Base-by-base conservation (phyloP, 2,113 vertebrate genomes). In the Mesoclemmys tuberculata region DNA sequence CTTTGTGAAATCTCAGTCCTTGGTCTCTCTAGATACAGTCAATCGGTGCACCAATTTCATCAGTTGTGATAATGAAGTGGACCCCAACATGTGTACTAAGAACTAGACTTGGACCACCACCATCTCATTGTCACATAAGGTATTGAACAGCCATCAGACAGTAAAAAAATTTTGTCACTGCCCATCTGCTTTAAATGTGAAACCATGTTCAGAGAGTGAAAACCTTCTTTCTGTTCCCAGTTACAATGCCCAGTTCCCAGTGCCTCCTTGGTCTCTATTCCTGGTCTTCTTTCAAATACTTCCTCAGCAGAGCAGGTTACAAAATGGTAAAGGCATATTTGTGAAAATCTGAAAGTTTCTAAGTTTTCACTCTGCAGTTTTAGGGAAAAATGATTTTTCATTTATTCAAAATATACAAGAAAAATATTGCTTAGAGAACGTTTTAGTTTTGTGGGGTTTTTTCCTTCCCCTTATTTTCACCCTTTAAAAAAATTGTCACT, bases 21-120 rank as follows among this genome's bases (percentile, higher is more conserved):
- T n/a, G 24, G n/a, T 75, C 75, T 83, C 82, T 92, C 85, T 92
- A 92, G 87, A 88, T 78, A 83, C 78, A 83, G 38, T 41, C 38
- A 83, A 41, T 29, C 31, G 54, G 55, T n/a, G n/a, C 64, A 38
- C n/a, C n/a, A 38, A 71, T 71, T 71, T 35, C n/a, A 71, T 71
- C 35, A 5, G 68, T 24, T 71, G 68, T 71, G 68, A 22, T 41
- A 38, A 38, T 21, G 9, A 71, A 8, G 19, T n/a, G n/a, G 9
- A 41, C n/a, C 19, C 68, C 21, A 4, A 38, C 35, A 71, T 41
- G n/a, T 10, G 38, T 24, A 38, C 68, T 38, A 38, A 38, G 35
- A 61, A 27, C 55, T 27, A 27, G 24, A 56, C 26, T 56, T 56
- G 27, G 26, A 4, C 1, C 61, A 68, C 31, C 16, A 35, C 31